A percentile compares a stretch with the other conserved stretches of the same genome.
Conservation (phyloP, 1,140 invertebrate genomes). For the Sarcophaga peregrina region DNA sequence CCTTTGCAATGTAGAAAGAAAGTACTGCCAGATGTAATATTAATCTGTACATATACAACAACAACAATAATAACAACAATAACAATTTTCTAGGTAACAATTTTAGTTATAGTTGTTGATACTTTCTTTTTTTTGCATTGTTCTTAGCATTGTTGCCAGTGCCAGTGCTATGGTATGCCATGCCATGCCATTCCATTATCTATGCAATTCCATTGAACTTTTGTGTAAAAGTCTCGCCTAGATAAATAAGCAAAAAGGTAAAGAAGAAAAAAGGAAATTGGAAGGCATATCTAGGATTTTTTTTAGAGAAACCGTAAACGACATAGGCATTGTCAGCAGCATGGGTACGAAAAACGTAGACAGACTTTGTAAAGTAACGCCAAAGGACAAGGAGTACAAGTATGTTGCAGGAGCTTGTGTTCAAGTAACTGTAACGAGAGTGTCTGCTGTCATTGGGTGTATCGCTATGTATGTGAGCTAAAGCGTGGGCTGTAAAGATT, state of each 20-base stretch:
- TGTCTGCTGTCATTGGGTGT: neutral
- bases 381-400: neutral
- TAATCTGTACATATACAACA: no score
- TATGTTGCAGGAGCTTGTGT: neutral
- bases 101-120: neutral
- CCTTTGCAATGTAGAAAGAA: no score
- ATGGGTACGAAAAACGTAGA: neutral
- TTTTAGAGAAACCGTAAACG: neutral
- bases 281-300: neutral
- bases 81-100: neutral
- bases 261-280: neutral
- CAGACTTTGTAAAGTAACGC: neutral
- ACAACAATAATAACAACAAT: neutral
- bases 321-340: neutral
- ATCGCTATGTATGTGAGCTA: neutral
- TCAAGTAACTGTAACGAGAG: neutral
- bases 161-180: neutral
- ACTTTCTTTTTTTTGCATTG: neutral
- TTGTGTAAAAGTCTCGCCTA: neutral
- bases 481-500: neutral
- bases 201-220: neutral
- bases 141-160: neutral
- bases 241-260: neutral
- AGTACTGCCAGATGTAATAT: no score
- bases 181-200: neutral